These are phyloP conservation scores for Tympanoctomys barrerae DNA, from an alignment of 2,797 vertebrate genomes.

Conservation along the genomic window DNA sequence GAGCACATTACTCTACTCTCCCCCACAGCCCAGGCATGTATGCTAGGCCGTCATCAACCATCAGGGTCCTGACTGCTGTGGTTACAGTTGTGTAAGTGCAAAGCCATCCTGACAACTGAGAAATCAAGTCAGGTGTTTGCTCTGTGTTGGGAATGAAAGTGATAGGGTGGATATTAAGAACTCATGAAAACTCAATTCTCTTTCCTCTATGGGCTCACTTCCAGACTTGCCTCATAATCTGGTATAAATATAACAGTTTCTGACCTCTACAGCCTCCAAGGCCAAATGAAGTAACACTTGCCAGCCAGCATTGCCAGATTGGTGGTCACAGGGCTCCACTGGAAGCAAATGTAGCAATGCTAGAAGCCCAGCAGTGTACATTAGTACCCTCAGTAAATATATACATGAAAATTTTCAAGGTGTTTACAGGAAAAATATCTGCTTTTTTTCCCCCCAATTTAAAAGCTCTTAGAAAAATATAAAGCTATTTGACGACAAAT, in stretches of 20 bases:
- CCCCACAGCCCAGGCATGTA: not conserved
- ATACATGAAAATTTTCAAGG: not conserved
- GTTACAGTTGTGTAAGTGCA: not conserved
- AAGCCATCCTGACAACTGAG: not conserved
- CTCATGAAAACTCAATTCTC: not conserved
- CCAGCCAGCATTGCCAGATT: not conserved
- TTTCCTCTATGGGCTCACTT: not conserved
- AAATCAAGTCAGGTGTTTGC: not conserved
- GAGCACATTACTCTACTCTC: not conserved
- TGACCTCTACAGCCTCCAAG: not conserved
- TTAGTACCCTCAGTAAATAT: not conserved
- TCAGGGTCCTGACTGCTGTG: not conserved
- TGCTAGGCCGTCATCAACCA: not conserved
- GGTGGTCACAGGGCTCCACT: not conserved
- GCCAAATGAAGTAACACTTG: constrained; percentile 37
- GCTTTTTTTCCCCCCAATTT: not conserved
- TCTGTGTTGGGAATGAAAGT: not conserved
- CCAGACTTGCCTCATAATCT: not conserved
- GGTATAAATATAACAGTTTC: not conserved
- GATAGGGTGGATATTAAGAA: not conserved
- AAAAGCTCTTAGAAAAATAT: constrained; percentile 18
- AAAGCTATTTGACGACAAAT: constrained; percentile 25
- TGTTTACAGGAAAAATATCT: not conserved
- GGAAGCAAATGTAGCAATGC: not conserved
- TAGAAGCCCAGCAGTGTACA: not conserved